Evolutionary conservation across 2,797 vertebrate species (phyloP), one percentile per base, ranked within the genome.

Genomic region (Urophycis tenuis): DNA sequence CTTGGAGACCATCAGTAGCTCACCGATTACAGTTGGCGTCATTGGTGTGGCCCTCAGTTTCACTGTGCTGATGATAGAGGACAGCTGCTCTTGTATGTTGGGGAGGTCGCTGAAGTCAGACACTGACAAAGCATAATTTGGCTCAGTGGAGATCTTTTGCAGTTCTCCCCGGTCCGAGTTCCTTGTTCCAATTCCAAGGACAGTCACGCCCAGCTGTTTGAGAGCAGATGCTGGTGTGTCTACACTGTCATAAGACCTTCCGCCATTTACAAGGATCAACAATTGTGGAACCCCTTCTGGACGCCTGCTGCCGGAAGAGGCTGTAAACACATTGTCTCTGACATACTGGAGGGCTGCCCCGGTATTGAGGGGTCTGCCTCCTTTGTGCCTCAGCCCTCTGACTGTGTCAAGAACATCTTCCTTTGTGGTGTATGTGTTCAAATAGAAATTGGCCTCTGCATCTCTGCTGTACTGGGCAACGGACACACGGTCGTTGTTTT

Each of bases 91-190:
- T 67, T 70, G 73, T 3, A 76, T 60, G n/a, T 75, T 64, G 70
- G 71, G 69, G 9, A 81, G 74, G 15, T 74, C 36, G 36, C 22
- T 67, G 72, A 86, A 79, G 36, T 89, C 84, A 79, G 81, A 41
- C 34, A 90, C 45, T 67, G 72, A 73, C 1, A 84, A 73, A 12
- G 79, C 29, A 25, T 78, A 79, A 30, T 64, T 76, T 72, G 80
- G 81, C 2, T 72, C 41, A 79, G 73, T 34, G 33, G 86, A 83
- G 67, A 88, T 84, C 10, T 22, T 84, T 14, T 82, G 29, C 39
- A 92, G 36, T 79, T 91, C 89, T 33, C 74, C 71, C 8, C 41
- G 78, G 71, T 90, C 85, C 49, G 88, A 87, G 5, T 79, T 80
- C 31, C 77, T 82, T 72, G 79, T 84, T 77, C 88, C 87, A 83